These are phyloP conservation scores for Stenodera caucasica DNA, from an alignment of 2,888 invertebrate genomes.

Conservation along the genomic window DNA sequence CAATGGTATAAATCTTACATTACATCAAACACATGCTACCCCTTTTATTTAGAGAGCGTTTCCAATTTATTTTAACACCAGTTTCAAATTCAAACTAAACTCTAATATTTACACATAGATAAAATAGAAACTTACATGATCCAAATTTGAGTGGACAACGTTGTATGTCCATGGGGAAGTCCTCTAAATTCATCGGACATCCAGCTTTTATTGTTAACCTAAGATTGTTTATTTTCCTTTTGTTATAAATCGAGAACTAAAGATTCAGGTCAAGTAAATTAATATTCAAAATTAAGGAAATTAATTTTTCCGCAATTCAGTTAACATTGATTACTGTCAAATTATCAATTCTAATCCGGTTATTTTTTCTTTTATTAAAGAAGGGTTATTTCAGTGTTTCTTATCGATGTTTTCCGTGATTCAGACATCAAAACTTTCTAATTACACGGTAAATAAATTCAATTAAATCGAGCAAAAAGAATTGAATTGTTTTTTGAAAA, in stretches of 20 bases:
- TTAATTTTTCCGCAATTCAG: not conserved
- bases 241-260: too few relatives aligned
- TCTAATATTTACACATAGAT: not conserved
- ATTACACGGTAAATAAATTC: too few relatives aligned
- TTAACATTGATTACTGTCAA: not conserved
- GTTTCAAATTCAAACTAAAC: not conserved
- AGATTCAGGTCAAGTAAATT: not conserved
- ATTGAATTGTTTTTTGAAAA: not conserved
- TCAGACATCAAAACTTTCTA: too few relatives aligned
- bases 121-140: constrained; percentile 69
- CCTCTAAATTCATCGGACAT: constrained; percentile 82
- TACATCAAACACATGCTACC: constrained; percentile 25
- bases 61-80: constrained; percentile 1
- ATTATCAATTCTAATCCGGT: constrained; percentile 2
- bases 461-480: constrained; percentile 10
- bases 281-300: not conserved
- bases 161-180: constrained; percentile 86
- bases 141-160: constrained; percentile 78
- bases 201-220: constrained; percentile 82
- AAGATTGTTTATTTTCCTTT: too few relatives aligned
- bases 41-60: not conserved
- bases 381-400: too few relatives aligned
- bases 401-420: too few relatives aligned
- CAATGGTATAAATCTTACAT: constrained; percentile 24
- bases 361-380: too few relatives aligned